Conservation (phyloP, 1,140 invertebrate genomes). For the Mercenaria mercenaria region DNA sequence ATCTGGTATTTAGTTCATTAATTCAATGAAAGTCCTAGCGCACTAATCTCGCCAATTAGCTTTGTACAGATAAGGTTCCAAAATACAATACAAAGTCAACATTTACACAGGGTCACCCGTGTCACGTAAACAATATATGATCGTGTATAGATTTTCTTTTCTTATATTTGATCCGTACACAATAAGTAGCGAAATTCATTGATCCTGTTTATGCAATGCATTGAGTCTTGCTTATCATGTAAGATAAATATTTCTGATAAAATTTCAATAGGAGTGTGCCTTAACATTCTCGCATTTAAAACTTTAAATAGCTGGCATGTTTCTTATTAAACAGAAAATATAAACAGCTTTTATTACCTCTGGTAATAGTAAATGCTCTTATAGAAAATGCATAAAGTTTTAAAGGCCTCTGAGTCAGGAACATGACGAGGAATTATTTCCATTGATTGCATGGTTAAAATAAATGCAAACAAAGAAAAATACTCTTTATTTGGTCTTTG, state of each 20-base stretch:
- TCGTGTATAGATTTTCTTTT: constrained; percentile 16
- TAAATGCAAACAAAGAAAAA: no score
- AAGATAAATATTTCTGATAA: constrained; percentile 28
- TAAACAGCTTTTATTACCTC: not conserved
- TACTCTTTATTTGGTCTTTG: no score
- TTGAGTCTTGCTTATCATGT: no score
- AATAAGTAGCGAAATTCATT: not conserved
- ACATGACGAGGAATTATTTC: no score
- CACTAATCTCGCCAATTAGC: constrained; percentile 34
- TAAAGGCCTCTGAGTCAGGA: no score
- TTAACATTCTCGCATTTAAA: not conserved
- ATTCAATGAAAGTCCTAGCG: not conserved
- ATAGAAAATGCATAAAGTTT: no score
- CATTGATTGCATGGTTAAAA: no score
- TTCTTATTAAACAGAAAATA: not conserved
- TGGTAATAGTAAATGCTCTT: no score
- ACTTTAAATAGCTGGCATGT: not conserved
- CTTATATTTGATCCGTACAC: not conserved
- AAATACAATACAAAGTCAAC: constrained; percentile 36
- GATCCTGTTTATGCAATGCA: constrained; percentile 14
- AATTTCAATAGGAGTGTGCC: not conserved
- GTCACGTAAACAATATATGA: not conserved
- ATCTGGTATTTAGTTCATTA: constrained; percentile 20
- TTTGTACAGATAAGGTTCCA: not conserved
- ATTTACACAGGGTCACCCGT: constrained; percentile 14